These are phyloP conservation scores for Listrodromus nycthemerus DNA, from an alignment of 2,888 invertebrate genomes.

Conservation along the genomic window DNA sequence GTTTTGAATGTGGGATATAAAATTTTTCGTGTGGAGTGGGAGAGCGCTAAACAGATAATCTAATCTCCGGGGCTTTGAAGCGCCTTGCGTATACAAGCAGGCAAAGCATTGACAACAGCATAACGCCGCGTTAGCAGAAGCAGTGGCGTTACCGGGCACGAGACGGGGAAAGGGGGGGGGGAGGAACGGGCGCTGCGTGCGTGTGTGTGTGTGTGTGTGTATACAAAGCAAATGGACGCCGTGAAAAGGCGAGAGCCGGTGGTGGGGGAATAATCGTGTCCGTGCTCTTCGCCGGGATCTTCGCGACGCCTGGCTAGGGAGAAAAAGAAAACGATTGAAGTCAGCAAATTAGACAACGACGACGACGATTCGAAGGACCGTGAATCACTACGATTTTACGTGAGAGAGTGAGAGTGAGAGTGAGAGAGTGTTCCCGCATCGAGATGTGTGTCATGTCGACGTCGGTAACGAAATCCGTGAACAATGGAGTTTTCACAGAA, in stretches of 20 bases:
- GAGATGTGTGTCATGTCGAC: background rate
- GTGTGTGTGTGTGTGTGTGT: background rate
- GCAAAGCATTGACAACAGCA: slow-evolving; percentile 23
- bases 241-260: background rate
- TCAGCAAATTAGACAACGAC: slow-evolving; percentile 12
- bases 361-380: background rate
- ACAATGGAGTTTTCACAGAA: too few species aligned
- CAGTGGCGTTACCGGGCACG: background rate
- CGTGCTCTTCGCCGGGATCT: slow-evolving; percentile 21
- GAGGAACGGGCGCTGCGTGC: background rate
- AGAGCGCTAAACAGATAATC: slow-evolving; percentile 75
- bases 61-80: slow-evolving; percentile 72
- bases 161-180: background rate
- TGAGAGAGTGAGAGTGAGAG: slow-evolving; percentile 1
- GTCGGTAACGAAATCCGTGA: background rate
- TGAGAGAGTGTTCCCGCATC: background rate
- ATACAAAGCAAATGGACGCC: background rate
- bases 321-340: background rate
- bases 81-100: slow-evolving; percentile 46
- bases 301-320: background rate
- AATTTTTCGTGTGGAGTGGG: slow-evolving; percentile 49
- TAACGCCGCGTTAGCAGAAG: slow-evolving; percentile 17
- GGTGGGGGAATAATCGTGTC: slow-evolving; percentile 41
- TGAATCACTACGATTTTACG: slow-evolving; percentile 35
- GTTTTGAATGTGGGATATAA: slow-evolving; percentile 78